Percentiles rank a stretch among this genome's conserved stretches.
Evolutionary conservation across 2,797 vertebrate genomes (phyloP).

Genomic region (Toxotes lorentzi): DNA sequence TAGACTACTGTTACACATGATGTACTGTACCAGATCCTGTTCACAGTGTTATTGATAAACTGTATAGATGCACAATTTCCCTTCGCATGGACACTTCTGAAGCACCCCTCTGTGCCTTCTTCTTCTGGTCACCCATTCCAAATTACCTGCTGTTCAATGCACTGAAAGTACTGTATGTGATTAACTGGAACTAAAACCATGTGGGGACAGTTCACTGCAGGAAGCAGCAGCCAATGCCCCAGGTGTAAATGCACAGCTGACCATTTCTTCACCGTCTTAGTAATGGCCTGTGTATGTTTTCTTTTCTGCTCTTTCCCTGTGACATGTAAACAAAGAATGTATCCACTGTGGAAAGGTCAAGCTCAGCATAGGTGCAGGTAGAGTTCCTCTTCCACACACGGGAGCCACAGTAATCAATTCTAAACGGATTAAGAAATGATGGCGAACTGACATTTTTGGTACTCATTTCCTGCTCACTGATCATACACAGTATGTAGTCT

Average conservation of each 20-base stretch:
- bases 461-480: slow-evolving; percentile 62
- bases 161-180: slow-evolving; percentile 74
- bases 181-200: slow-evolving; percentile 78
- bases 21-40: slow-evolving; percentile 80
- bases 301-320: slow-evolving; percentile 76
- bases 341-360: slow-evolving; percentile 76
- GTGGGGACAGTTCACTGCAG: slow-evolving; percentile 77
- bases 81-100: slow-evolving; percentile 85
- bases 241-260: slow-evolving; percentile 83
- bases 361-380: slow-evolving; percentile 42
- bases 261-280: slow-evolving; percentile 80
- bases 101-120: slow-evolving; percentile 89
- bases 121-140: slow-evolving; percentile 88
- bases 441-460: slow-evolving; percentile 65
- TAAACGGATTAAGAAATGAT: slow-evolving; percentile 57
- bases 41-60: slow-evolving; percentile 81
- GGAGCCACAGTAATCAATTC: slow-evolving; percentile 61
- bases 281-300: slow-evolving; percentile 81
- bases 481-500: slow-evolving; percentile 72
- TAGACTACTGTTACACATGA: slow-evolving; percentile 96
- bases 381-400: slow-evolving; percentile 60
- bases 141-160: slow-evolving; percentile 83
- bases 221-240: slow-evolving; percentile 74
- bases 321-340: slow-evolving; percentile 81
- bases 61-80: slow-evolving; percentile 88